These are phyloP conservation scores for Trichomycterus rosablanca DNA, from an alignment of 2,113 vertebrate species.

Conservation along the genomic window DNA sequence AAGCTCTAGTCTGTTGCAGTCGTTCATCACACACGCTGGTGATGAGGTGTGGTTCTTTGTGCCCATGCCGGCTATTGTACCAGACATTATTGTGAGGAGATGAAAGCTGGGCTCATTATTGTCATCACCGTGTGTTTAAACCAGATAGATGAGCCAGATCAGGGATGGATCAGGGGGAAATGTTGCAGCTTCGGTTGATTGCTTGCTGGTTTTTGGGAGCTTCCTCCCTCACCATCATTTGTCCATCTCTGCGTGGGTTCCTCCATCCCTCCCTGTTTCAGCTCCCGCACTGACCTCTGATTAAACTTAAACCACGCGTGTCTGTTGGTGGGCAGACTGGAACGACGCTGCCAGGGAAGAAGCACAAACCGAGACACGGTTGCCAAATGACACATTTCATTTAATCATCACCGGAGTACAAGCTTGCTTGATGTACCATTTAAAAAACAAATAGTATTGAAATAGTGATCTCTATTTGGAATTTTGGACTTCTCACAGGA, in stretches of 20 bases:
- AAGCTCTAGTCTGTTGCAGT: not conserved
- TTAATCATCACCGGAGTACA: too few species aligned
- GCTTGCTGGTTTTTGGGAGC: not conserved
- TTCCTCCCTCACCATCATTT: not conserved
- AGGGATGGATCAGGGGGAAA: not conserved
- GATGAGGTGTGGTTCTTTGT: conserved; percentile 18
- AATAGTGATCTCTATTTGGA: too few species aligned
- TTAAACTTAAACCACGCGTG: conserved; percentile 14
- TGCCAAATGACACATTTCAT: too few species aligned
- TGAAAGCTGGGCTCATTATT: not conserved
- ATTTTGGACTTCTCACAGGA: too few species aligned
- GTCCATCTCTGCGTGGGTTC: not conserved
- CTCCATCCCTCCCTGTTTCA: not conserved
- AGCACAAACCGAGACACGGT: too few species aligned
- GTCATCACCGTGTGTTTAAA: not conserved
- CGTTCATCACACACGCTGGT: not conserved
- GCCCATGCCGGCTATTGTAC: conserved; percentile 1
- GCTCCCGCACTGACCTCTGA: conserved; percentile 6
- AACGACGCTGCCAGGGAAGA: too few species aligned
- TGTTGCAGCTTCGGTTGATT: not conserved
- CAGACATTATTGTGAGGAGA: not conserved
- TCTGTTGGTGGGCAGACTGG: not conserved
- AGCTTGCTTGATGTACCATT: too few species aligned
- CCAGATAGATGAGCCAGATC: not conserved
- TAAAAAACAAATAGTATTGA: too few species aligned